A percentile compares a stretch with the other conserved stretches of the same genome.
Conservation (phyloP, 1,140 invertebrate species). For the Hyles vespertilio region DNA sequence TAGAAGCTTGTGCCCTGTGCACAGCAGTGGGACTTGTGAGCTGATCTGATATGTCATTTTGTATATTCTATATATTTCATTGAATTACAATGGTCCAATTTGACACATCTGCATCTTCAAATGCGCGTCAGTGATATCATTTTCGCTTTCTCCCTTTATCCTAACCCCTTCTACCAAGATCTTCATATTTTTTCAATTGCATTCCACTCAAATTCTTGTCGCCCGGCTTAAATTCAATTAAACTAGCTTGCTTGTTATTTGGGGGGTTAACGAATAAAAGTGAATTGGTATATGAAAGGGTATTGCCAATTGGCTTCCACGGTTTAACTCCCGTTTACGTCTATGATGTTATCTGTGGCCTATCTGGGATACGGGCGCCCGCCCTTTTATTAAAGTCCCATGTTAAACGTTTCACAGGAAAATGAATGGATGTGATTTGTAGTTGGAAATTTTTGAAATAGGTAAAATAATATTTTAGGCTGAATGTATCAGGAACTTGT, state of each 20-base stretch:
- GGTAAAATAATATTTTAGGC: too few relatives aligned
- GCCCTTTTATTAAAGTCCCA: conserved; percentile 60
- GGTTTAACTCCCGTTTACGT: conserved; percentile 61
- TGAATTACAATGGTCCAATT: too few relatives aligned
- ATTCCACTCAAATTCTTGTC: conserved; percentile 53
- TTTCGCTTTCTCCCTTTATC: too few relatives aligned
- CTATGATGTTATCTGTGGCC: conserved; percentile 65
- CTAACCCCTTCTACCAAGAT: background rate
- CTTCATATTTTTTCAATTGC: conserved; percentile 26
- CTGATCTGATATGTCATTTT: too few relatives aligned
- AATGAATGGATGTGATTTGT: background rate
- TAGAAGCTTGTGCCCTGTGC: too few relatives aligned
- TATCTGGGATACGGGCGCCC: conserved; percentile 50
- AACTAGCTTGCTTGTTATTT: conserved; percentile 46
- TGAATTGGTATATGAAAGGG: conserved; percentile 44
- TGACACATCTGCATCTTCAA: too few relatives aligned
- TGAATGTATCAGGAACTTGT: too few relatives aligned
- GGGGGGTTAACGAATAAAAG: conserved; percentile 15
- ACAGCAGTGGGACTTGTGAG: too few relatives aligned
- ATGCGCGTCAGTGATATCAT: too few relatives aligned
- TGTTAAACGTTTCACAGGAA: conserved; percentile 31
- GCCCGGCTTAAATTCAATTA: conserved; percentile 57
- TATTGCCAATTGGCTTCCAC: conserved; percentile 51
- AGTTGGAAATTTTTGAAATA: background rate
- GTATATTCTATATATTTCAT: too few relatives aligned